Percentiles rank a stretch among this genome's conserved stretches.
These are phyloP conservation scores for Protodeltote pygarga DNA, from an alignment of 2,888 invertebrate species.

Conservation along the genomic window DNA sequence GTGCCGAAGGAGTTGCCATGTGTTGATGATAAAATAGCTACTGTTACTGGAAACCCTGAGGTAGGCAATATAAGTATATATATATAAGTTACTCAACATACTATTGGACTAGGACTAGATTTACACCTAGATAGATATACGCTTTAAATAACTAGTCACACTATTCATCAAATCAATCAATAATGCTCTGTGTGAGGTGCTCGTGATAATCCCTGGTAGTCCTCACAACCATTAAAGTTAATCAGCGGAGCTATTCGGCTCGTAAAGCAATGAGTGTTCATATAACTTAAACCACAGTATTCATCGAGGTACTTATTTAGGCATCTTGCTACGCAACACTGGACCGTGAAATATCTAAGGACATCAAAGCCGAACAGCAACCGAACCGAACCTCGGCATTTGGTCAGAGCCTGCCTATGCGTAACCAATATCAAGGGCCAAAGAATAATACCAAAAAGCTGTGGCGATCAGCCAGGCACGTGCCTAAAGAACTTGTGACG, in stretches of 20 bases:
- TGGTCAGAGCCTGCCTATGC: constrained; percentile 75
- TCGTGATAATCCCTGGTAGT: too few species aligned
- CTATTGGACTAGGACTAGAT: too few species aligned
- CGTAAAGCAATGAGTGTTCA: too few species aligned
- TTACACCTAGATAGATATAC: too few species aligned
- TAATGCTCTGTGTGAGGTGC: too few species aligned
- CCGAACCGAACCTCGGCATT: constrained; percentile 78
- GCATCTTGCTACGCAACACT: constrained; percentile 66
- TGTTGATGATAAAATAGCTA: constrained; percentile 86
- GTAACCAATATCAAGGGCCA: constrained; percentile 81
- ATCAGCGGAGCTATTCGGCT: too few species aligned
- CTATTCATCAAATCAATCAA: too few species aligned
- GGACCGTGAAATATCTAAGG: constrained; percentile 78
- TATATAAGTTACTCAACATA: too few species aligned
- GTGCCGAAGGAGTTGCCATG: constrained; percentile 87
- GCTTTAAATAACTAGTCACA: too few species aligned
- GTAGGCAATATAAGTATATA: constrained; percentile 58
- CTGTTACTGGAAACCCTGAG: constrained; percentile 76
- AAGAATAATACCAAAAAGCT: constrained; percentile 79
- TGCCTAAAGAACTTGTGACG: constrained; percentile 86
- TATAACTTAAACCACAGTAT: too few species aligned
- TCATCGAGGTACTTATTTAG: constrained; percentile 55
- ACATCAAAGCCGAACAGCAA: constrained; percentile 78
- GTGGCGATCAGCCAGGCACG: constrained; percentile 86
- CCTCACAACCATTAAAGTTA: too few species aligned